Percentiles rank a stretch among this genome's conserved stretches.
phyloP scores from a whole-genome alignment of 2,888 invertebrate genomes.

The Cheiracanthium punctorium region DNA sequence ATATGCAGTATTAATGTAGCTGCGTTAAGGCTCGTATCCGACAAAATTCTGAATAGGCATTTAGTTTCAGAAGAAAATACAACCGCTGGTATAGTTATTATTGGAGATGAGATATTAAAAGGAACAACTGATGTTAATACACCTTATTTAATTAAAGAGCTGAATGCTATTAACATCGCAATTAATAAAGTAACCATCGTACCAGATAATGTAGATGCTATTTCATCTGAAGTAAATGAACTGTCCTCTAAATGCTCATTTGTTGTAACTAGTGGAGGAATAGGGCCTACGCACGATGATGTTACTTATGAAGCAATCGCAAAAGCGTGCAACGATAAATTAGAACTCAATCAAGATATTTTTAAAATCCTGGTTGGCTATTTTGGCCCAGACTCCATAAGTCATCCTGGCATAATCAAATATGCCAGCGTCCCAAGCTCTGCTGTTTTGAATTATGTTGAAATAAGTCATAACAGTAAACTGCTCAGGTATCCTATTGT shows the following conservation, averaged over 20 bases:
- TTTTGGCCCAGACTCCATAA: conserved; percentile 72
- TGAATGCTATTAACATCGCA: conserved; percentile 81
- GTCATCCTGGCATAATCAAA: conserved; percentile 71
- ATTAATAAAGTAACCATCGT: conserved; percentile 82
- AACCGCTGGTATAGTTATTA: conserved; percentile 77
- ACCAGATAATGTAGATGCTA: conserved; percentile 81
- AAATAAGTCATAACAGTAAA: conserved; percentile 76
- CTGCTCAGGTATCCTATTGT: conserved; percentile 78
- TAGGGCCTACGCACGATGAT: conserved; percentile 89
- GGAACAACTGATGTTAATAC: conserved; percentile 85
- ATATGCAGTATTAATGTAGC: no score
- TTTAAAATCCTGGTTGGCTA: conserved; percentile 75
- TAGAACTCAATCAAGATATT: conserved; percentile 76
- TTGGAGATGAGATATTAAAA: conserved; percentile 86
- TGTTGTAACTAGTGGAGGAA: conserved; percentile 86
- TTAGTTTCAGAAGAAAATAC: no score
- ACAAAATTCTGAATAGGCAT: no score
- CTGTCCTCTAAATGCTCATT: conserved; percentile 81
- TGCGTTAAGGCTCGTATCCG: no score
- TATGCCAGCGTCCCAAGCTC: conserved; percentile 76
- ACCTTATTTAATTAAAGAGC: conserved; percentile 80
- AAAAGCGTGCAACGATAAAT: conserved; percentile 77
- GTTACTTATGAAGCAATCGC: conserved; percentile 83
- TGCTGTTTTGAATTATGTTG: conserved; percentile 78
- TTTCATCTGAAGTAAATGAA: conserved; percentile 81